A percentile compares a stretch with the other conserved stretches of the same genome.
phyloP scores from a whole-genome alignment of 1,140 invertebrate genomes.

The Pseudomyrmex dendroicus region DNA sequence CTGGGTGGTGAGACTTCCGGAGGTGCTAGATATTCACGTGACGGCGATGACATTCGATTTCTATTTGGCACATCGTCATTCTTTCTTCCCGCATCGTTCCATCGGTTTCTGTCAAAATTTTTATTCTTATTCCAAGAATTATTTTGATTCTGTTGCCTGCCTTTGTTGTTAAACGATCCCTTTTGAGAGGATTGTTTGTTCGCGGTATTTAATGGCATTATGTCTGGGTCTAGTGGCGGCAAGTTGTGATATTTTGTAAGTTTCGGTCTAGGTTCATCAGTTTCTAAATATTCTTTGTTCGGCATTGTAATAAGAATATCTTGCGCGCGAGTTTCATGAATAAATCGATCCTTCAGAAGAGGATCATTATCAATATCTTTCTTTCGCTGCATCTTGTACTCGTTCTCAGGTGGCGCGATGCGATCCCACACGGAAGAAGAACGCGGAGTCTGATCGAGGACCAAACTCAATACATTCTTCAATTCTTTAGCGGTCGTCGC shows the following conservation, averaged over 20 bases:
- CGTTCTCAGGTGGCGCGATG: constrained; percentile 76
- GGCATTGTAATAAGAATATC: constrained; percentile 78
- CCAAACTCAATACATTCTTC: constrained; percentile 81
- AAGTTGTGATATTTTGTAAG: constrained; percentile 75
- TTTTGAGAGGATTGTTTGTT: constrained; percentile 34
- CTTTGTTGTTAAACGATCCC: constrained; percentile 18
- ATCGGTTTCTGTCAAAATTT: constrained; percentile 55
- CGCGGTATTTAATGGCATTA: constrained; percentile 50
- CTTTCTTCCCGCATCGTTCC: constrained; percentile 49
- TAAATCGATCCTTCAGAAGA: constrained; percentile 75
- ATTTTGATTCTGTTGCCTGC: constrained; percentile 32
- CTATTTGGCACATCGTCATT: constrained; percentile 50
- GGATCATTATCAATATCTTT: constrained; percentile 46
- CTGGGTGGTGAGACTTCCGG: constrained; percentile 55
- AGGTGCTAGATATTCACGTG: constrained; percentile 21
- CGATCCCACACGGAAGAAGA: constrained; percentile 80
- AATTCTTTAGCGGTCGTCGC: constrained; percentile 80
- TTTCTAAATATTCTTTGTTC: constrained; percentile 73
- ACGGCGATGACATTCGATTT: constrained; percentile 71
- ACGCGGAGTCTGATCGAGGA: constrained; percentile 80
- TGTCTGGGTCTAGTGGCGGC: constrained; percentile 69
- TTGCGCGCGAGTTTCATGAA: constrained; percentile 74
- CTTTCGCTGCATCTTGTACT: constrained; percentile 1
- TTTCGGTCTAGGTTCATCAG: constrained; percentile 20
- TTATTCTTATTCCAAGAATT: constrained; percentile 56